Evolutionary conservation across 2,113 vertebrate species (phyloP), one percentile per base, ranked within the genome.

Genomic region (Istiophorus platypterus): DNA sequence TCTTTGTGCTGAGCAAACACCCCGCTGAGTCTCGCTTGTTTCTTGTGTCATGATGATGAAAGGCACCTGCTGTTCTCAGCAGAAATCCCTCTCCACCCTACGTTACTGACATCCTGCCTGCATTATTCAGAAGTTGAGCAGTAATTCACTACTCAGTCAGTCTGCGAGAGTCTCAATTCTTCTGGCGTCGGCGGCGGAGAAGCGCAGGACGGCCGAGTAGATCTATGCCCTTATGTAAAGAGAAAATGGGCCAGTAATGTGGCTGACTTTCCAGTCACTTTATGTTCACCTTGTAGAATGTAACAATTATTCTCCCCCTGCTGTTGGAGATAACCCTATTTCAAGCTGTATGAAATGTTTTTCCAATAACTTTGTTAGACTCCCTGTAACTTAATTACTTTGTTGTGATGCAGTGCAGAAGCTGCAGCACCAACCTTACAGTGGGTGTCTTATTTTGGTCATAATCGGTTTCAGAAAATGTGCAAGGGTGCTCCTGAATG

Each of bases 61-160:
- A 92, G 85, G 79, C 88, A 88, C 92, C 91, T 93, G 92, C 92
- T 94, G 93, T 82, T 90, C 88, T 89, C 88, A 91, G 89, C 91
- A 89, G 85, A 91, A 91, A 78, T 51, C 49, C 63, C 34, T 80
- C 87, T 79, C 85, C 72, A 9, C 65, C 78, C 77, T 41, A 71
- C 67, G 72, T 84, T 72, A 75, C 87, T 66, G 84, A 82, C 85
- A 85, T 89, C 89, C 84, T 56, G 70, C 70, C 76, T 91, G 82
- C 85, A 91, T 94, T 91, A 89, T 91, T 93, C 87, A 91, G 77
- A 45, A 75, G 80, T 41, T 49, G 37, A 79, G 57, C 20, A 42
- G 83, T 76, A 86, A 80, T 81, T 83, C 86, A 73, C 81, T 79
- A 80, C 80, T 83, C 86, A 73, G 83, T 79, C 75, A 51, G 82